A percentile compares a stretch with the other conserved stretches of the same genome.
Conservation (phyloP, 2,797 vertebrate genomes). For the Sciaenops ocellatus region DNA sequence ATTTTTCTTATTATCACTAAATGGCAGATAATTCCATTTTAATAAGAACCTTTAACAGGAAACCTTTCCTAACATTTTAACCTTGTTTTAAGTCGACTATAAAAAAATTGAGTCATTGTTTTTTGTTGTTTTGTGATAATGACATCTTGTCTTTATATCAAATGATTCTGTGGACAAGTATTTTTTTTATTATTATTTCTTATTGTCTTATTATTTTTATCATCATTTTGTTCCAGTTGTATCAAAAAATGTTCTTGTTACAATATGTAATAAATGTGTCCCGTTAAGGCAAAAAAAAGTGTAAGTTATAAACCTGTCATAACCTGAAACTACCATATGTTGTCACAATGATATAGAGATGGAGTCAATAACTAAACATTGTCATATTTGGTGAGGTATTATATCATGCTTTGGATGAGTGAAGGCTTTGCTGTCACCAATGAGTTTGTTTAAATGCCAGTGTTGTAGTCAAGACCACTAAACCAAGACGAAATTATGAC, state of each 20-base stretch:
- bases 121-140: background rate
- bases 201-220: background rate
- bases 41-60: background rate
- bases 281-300: background rate
- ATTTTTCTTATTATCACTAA: background rate
- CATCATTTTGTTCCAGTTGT: background rate
- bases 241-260: background rate
- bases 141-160: background rate
- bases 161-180: background rate
- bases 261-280: background rate
- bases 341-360: background rate
- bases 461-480: no score
- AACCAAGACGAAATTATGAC: no score
- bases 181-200: no score
- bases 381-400: background rate
- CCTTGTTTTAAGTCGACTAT: background rate
- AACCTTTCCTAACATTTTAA: background rate
- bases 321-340: background rate
- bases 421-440: no score
- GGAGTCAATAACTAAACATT: background rate
- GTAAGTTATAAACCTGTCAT: no score
- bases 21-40: background rate
- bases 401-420: background rate
- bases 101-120: background rate
- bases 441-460: no score